phyloP scores from a whole-genome alignment of 2,888 invertebrate genomes.

The Heliconius charithonia region DNA sequence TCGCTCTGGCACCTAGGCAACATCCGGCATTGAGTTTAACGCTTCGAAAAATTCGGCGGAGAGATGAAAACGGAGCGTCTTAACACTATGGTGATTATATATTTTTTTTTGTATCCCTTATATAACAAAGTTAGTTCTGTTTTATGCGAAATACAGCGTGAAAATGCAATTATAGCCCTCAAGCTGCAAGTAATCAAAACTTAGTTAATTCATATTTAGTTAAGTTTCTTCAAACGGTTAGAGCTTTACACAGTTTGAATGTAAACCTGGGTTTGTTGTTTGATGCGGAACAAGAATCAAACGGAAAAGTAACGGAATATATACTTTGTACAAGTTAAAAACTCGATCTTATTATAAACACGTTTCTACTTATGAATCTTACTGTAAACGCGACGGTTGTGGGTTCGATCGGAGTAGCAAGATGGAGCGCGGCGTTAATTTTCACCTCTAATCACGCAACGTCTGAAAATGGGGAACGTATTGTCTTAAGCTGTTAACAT shows the following conservation, averaged over 20 bases:
- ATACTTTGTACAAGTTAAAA: neutral
- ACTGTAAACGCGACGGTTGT: neutral
- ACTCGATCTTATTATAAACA: neutral
- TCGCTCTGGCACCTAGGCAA: neutral
- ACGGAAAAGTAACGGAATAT: neutral
- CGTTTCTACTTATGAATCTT: neutral
- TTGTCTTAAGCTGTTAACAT: no score
- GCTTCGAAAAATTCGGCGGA: neutral
- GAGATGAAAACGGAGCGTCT: no score
- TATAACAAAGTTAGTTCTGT: no score
- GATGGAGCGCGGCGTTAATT: no score
- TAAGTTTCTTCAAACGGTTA: neutral
- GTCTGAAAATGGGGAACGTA: no score
- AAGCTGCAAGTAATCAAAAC: neutral
- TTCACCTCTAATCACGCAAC: no score
- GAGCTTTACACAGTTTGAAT: neutral
- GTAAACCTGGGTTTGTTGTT: neutral
- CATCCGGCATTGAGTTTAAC: neutral
- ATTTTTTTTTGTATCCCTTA: no score
- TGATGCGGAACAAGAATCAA: neutral
- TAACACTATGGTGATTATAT: no score
- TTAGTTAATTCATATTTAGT: neutral
- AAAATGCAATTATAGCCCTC: no score
- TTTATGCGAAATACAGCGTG: no score
- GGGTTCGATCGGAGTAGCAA: neutral